Evolutionary conservation across 1,140 invertebrate species (phyloP).

Genomic region (Lepidostoma basale): DNA sequence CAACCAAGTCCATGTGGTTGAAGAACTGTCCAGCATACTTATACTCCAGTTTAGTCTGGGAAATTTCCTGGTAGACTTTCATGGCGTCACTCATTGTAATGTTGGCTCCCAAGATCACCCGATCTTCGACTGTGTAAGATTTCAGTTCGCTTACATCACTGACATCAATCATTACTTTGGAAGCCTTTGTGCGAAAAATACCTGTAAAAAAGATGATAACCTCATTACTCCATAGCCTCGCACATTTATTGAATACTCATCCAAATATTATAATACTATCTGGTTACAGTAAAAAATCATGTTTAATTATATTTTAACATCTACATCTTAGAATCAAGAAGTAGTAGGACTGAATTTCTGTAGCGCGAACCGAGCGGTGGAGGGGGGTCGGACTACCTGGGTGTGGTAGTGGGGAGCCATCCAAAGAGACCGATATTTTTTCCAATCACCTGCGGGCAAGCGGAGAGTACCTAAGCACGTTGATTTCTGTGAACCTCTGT

Average conservation of each 20-base stretch:
- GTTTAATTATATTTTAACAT: not conserved
- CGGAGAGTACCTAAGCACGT: not conserved
- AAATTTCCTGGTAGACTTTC: slow-evolving; percentile 63
- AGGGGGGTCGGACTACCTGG: too few relatives aligned
- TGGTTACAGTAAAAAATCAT: not conserved
- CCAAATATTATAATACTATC: not conserved
- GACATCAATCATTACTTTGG: slow-evolving; percentile 70
- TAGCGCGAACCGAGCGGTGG: too few relatives aligned
- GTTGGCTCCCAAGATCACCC: slow-evolving; percentile 68
- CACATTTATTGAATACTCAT: not conserved
- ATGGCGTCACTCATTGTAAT: slow-evolving; percentile 69
- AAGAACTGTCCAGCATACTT: slow-evolving; percentile 57
- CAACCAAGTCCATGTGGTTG: slow-evolving; percentile 69
- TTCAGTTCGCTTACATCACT: slow-evolving; percentile 70
- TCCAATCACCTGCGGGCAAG: not conserved
- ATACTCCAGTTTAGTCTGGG: slow-evolving; percentile 57
- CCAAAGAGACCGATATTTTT: too few relatives aligned
- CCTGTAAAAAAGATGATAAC: too few relatives aligned
- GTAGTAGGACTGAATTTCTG: too few relatives aligned
- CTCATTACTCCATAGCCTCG: slow-evolving; percentile 29
- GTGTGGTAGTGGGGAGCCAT: too few relatives aligned
- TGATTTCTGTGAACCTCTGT: too few relatives aligned
- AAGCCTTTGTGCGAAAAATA: too few relatives aligned
- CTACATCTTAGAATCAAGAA: not conserved
- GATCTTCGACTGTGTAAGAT: slow-evolving; percentile 57